Evolutionary conservation across 2,888 invertebrate genomes (phyloP).

Genomic region (Miltochrista miniata): DNA sequence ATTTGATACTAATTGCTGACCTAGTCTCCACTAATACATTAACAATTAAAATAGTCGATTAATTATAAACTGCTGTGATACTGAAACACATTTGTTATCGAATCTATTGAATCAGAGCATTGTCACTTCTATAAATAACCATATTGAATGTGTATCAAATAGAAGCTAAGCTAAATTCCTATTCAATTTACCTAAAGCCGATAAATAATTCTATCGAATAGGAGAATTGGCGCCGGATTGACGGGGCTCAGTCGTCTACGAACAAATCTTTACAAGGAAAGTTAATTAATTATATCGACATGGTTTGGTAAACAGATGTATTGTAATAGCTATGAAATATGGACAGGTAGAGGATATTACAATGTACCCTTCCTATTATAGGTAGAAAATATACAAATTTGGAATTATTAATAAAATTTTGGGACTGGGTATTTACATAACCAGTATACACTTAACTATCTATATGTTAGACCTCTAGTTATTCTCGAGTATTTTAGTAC

Average conservation of each 20-base stretch:
- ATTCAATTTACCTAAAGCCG: constrained; percentile 14
- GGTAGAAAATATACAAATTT: too few relatives aligned
- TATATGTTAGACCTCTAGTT: too few relatives aligned
- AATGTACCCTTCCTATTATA: too few relatives aligned
- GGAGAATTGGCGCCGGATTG: constrained; percentile 32
- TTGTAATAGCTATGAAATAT: constrained; percentile 25
- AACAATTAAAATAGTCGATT: constrained; percentile 45
- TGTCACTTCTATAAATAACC: constrained; percentile 13
- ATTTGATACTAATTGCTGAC: constrained; percentile 71
- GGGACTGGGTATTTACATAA: too few relatives aligned
- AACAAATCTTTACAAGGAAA: constrained; percentile 27
- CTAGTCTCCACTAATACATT: constrained; percentile 57
- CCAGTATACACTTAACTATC: too few relatives aligned
- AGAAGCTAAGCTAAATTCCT: constrained; percentile 25
- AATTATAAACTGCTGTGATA: constrained; percentile 30
- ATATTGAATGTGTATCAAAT: constrained; percentile 16
- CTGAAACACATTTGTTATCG: constrained; percentile 16
- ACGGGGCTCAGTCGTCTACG: constrained; percentile 25
- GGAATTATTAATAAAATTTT: too few relatives aligned
- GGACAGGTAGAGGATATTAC: constrained; percentile 8
- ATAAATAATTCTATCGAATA: constrained; percentile 36
- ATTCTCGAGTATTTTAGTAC: background rate
- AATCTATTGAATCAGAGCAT: constrained; percentile 6
- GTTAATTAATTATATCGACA: constrained; percentile 31
- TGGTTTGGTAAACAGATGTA: constrained; percentile 30